phyloP scores from a whole-genome alignment of 2,888 invertebrate genomes.

The Exocentrus adspersus region DNA sequence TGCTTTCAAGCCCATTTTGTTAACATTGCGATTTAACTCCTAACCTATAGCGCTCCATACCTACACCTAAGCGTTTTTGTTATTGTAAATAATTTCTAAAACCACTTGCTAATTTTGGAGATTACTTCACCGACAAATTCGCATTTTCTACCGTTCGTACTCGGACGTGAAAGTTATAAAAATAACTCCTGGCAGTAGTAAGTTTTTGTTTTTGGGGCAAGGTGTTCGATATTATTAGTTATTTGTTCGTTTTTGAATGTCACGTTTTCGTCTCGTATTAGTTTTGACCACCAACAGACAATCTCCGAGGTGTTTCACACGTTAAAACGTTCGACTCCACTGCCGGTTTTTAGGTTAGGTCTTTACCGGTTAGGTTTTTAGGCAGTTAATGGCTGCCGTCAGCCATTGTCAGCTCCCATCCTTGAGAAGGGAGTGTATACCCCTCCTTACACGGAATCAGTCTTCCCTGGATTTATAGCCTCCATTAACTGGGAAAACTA shows the following conservation, averaged over 20 bases:
- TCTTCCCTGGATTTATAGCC: conserved; percentile 4
- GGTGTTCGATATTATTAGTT: neutral
- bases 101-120: neutral
- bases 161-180: neutral
- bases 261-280: neutral
- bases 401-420: too few relatives aligned
- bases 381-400: too few relatives aligned
- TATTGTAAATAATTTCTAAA: neutral
- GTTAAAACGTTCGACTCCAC: too few relatives aligned
- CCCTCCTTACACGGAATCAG: neutral
- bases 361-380: too few relatives aligned
- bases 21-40: too few relatives aligned
- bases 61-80: too few relatives aligned
- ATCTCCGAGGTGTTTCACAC: too few relatives aligned
- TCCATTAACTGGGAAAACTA: conserved; percentile 7
- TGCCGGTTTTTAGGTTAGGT: too few relatives aligned
- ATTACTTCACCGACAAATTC: neutral
- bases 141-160: neutral
- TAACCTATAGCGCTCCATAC: too few relatives aligned
- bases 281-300: too few relatives aligned
- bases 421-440: too few relatives aligned
- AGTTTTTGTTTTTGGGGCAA: neutral
- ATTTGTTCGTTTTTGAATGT: neutral
- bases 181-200: neutral
- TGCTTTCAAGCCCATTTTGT: too few relatives aligned